Percentiles rank a stretch among this genome's conserved stretches.
These are phyloP conservation scores for Hemibagrus guttatus DNA, from an alignment of 2,797 vertebrate species.

Conservation along the genomic window DNA sequence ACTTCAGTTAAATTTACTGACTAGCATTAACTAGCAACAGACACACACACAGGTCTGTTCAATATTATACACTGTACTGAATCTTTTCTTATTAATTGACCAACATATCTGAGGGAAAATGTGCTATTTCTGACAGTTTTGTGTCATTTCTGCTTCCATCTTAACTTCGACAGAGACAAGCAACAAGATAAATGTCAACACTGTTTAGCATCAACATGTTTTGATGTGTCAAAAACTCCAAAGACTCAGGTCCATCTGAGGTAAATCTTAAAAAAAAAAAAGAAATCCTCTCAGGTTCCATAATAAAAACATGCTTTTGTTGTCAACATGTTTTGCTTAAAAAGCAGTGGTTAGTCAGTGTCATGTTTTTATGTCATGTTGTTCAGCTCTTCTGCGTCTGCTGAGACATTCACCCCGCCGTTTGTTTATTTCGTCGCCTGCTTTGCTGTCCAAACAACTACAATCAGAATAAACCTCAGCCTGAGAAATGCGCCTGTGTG, in stretches of 20 bases:
- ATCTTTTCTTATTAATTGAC: not conserved
- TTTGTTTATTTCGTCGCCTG: constrained; percentile 6
- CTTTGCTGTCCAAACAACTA: not conserved
- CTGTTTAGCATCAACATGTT: not conserved
- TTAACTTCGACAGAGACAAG: not conserved
- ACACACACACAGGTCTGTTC: not conserved
- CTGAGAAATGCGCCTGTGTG: not conserved
- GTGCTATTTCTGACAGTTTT: not conserved
- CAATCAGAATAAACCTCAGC: not conserved
- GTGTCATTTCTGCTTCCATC: not conserved
- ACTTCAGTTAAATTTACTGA: no score
- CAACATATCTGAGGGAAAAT: not conserved
- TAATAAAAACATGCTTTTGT: not conserved
- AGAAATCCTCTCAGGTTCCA: not conserved
- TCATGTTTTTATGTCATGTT: not conserved
- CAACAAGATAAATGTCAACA: not conserved
- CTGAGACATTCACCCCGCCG: not conserved
- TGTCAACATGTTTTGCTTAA: not conserved
- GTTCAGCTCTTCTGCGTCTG: not conserved
- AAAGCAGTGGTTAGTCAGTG: not conserved
- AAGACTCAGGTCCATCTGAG: not conserved
- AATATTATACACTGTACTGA: not conserved
- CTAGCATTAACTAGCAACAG: not conserved
- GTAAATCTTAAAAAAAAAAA: not conserved
- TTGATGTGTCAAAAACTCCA: not conserved